Evolutionary conservation across 2,113 vertebrate genomes (phyloP).

Genomic region (Noturus placidus): DNA sequence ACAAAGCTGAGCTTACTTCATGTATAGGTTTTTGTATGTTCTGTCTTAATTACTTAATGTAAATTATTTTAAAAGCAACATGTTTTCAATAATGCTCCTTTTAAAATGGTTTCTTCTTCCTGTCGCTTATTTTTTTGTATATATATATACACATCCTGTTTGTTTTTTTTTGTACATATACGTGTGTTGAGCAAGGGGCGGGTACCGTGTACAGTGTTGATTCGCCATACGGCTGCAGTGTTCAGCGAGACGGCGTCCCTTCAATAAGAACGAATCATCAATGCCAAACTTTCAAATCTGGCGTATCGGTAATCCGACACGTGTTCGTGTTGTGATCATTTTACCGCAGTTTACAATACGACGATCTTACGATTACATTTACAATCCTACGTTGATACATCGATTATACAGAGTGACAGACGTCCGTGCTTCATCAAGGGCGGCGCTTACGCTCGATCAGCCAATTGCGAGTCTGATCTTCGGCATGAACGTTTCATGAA

Average conservation of each 20-base stretch:
- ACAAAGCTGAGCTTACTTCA: slow-evolving; percentile 17
- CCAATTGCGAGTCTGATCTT: background rate
- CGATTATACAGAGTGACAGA: background rate
- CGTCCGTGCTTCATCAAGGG: background rate
- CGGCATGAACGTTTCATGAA: background rate
- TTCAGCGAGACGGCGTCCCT: slow-evolving; percentile 6
- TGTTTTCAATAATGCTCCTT: slow-evolving; percentile 42
- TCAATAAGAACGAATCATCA: background rate
- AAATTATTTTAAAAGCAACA: slow-evolving; percentile 40
- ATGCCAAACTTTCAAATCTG: background rate
- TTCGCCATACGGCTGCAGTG: slow-evolving; percentile 12
- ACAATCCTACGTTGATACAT: background rate
- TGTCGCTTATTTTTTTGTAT: background rate
- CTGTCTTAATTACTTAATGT: slow-evolving; percentile 23
- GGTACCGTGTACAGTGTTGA: slow-evolving; percentile 33
- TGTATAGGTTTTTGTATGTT: slow-evolving; percentile 9
- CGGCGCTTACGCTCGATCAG: no score
- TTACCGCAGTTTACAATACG: background rate
- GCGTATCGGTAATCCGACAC: background rate
- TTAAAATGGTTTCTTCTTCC: slow-evolving; percentile 22
- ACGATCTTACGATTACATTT: background rate
- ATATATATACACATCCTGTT: background rate
- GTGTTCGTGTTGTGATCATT: no score
- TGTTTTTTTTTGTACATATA: slow-evolving; percentile 6
- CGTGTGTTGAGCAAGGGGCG: slow-evolving; percentile 35